phyloP scores from a whole-genome alignment of 2,888 invertebrate genomes.

The Macrophya alboannulata region DNA sequence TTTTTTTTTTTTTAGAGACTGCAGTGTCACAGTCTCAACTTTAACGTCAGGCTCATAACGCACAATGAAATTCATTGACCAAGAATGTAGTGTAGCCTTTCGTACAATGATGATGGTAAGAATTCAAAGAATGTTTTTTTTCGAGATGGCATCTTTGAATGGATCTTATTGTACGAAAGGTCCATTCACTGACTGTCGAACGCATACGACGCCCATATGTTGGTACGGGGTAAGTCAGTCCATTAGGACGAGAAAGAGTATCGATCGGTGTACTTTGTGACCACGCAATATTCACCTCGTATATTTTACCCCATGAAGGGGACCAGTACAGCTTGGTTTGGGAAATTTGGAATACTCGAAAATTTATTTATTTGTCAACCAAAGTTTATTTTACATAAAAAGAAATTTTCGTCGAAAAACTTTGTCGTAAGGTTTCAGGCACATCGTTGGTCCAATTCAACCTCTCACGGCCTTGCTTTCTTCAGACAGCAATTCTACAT shows the following conservation, averaged over 20 bases:
- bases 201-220: neutral
- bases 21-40: no score
- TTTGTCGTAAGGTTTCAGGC: no score
- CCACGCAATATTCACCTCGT: slow-evolving; percentile 50
- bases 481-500: no score
- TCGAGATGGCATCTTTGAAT: slow-evolving; percentile 13
- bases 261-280: slow-evolving; percentile 54
- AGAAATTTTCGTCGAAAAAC: no score
- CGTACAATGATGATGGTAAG: neutral
- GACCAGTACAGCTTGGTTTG: no score
- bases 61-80: neutral
- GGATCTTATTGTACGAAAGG: neutral
- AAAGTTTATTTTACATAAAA: no score
- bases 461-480: no score
- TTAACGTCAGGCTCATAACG: neutral
- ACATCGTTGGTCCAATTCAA: no score
- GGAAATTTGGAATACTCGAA: no score
- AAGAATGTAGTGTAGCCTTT: neutral
- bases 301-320: slow-evolving; percentile 16
- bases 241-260: slow-evolving; percentile 5
- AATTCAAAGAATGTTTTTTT: slow-evolving; percentile 14
- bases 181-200: slow-evolving; percentile 12
- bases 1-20: no score
- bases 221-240: slow-evolving; percentile 3
- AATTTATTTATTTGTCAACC: no score